Base-by-base conservation (phyloP, 1,140 invertebrate genomes). In the Eubasilissa regina region DNA sequence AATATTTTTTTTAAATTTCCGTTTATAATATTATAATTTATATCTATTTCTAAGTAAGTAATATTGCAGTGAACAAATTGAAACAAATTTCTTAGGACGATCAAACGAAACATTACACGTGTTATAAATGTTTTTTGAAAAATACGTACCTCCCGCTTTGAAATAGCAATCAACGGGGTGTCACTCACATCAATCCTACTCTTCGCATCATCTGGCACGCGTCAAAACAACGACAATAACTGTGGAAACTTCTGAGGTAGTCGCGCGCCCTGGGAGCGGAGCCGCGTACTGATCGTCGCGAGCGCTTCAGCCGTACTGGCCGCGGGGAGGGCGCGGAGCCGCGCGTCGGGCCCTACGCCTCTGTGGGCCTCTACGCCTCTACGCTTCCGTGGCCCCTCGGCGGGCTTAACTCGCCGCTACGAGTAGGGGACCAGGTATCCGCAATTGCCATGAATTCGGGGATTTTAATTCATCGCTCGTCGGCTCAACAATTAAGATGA, bases 211-310 rank as follows among this genome's bases (percentile, higher is more conserved):
- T 66, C 56, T 56, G 60, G 56, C 75, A 77, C 62, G 75, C 51
- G 60, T 77, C 75, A 77, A 77, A 77, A 77, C 75, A 77, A 48
- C 75, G 60, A 15, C 62, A 77, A 66, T 77, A 77, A 66, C 66
- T 51, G 45, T n/a, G 7, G 44, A 66, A 77, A 77, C 75, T 77
- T 77, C 48, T 62, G 25, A n/a, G 8, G 47, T 9, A 6, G 13
- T 4, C 35, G 56, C 58, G 53, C 75, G 62, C n/a, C 62, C 58
- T 76, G n/a, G 9, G 47, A 53, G 21, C 25, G 4, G 25, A 17
- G 11, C 35, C 25, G 44, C 73, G 73, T 21, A 47, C 55, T 44
- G 73, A 44, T 75, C 73, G 55, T n/a, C n/a, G 15, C 66, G 66
- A 51, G 47, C 13, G 66, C 45, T 70, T 70, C 44, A 25, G 45